Base-by-base conservation (phyloP, 2,113 vertebrate genomes). In the Murina feae region DNA sequence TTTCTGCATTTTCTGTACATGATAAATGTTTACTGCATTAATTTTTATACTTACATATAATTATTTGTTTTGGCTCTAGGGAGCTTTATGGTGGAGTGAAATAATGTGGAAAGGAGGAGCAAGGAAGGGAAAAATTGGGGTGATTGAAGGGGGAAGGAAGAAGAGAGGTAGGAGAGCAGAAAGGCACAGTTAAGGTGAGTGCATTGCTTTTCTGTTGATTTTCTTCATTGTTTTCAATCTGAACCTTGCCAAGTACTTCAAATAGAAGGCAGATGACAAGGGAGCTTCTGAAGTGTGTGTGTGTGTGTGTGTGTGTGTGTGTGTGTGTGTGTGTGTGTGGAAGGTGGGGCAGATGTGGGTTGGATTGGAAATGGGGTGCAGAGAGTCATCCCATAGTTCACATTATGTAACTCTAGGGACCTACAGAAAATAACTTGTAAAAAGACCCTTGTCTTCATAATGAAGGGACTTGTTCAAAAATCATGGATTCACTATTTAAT, bases 321-420 rank as follows among this genome's bases (percentile, higher is more conserved):
- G 35, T 25, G 5, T 16, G 23, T 17, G 35, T 32, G 5, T 20
- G 18, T 17, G 2, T 5, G 1, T 21, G 18, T 9, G 6, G 1
- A 30, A 14, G 2, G 28, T 37, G 4, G 16, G 11, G 2, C 2
- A 49, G 35, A 13, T 8, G 1, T 11, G 7, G 2, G 0, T 2
- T 55, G 1, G 25, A 30, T 2, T 16, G 6, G 53, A 17, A 49
- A 35, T 39, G 1, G 2, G 30, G 37, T 35, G 0, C 28, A 86
- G 53, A 68, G 10, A 63, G 51, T 0, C 12, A 88, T 3, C 4
- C 6, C 21, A 5, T n/a, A 39, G 3, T 58, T 49, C 18, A 58
- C 3, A 14, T 71, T 49, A 21, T 53, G 58, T 11, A 80, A 21
- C 25, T 49, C 16, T 85, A 37, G 8, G 4, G 11, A 47, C 1